Conservation (phyloP, 2,797 vertebrate genomes). For the Falco cherrug region DNA sequence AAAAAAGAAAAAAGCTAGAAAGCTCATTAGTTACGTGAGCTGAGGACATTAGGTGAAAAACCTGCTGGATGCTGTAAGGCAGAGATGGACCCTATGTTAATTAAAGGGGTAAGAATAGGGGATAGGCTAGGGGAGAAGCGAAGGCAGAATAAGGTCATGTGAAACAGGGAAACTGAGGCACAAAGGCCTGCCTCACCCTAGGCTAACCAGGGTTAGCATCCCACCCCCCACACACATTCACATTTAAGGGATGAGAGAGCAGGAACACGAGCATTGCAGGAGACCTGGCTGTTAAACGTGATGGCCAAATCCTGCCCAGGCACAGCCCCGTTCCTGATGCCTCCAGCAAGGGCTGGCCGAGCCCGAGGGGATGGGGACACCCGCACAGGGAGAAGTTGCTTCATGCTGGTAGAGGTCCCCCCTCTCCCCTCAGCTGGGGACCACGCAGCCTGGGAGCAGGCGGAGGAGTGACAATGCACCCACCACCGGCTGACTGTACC, state of each 20-base stretch:
- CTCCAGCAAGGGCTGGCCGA: background rate
- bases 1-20: background rate
- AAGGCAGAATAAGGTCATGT: background rate
- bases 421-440: background rate
- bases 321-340: rapidly evolving
- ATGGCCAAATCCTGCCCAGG: background rate
- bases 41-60: background rate
- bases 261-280: rapidly evolving
- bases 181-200: rapidly evolving
- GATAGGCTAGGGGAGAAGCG: background rate
- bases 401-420: background rate
- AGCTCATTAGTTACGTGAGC: background rate
- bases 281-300: rapidly evolving
- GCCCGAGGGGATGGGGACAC: too few species aligned
- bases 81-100: background rate
- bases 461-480: rapidly evolving
- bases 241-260: background rate
- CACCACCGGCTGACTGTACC: background rate
- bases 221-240: background rate
- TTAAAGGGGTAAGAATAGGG: background rate
- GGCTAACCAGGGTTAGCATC: background rate
- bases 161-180: background rate
- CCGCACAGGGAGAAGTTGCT: background rate
- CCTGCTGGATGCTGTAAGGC: background rate
- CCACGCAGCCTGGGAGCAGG: background rate